Conservation (phyloP, 2,113 vertebrate species). For the Ageneiosus marmoratus region DNA sequence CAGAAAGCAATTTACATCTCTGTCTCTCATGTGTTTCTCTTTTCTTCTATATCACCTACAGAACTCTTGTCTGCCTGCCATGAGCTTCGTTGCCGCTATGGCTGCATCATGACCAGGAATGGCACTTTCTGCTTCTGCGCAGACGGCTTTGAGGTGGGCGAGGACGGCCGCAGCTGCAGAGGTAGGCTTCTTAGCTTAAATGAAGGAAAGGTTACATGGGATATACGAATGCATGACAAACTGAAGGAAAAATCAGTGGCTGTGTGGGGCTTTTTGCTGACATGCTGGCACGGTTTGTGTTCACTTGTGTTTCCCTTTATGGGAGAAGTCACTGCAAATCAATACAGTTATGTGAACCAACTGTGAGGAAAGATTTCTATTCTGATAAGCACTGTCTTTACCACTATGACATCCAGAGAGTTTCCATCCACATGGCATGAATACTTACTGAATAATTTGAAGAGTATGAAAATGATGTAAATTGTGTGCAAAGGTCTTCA, state of each 20-base stretch:
- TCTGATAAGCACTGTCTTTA: background rate
- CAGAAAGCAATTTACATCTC: conserved; percentile 56
- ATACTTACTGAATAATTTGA: background rate
- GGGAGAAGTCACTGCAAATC: background rate
- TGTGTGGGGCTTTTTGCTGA: background rate
- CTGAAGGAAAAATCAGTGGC: background rate
- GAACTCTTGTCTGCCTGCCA: conserved; percentile 89
- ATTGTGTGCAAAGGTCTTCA: background rate
- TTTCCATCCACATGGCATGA: background rate
- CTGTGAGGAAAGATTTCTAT: background rate
- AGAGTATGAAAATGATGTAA: conserved; percentile 10
- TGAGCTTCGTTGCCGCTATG: conserved; percentile 85
- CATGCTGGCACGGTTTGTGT: background rate
- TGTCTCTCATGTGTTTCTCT: conserved; percentile 19
- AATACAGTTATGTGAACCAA: background rate
- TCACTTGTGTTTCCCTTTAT: background rate
- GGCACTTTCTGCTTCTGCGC: conserved; percentile 87
- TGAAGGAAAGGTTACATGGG: background rate
- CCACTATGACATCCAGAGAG: background rate
- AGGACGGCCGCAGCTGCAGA: conserved; percentile 86
- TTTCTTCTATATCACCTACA: conserved; percentile 58
- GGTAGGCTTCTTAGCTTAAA: conserved; percentile 68
- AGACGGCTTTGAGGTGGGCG: conserved; percentile 83
- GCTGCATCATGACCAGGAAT: conserved; percentile 87
- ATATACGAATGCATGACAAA: background rate